Evolutionary conservation across 2,888 invertebrate species (phyloP), one percentile per base, ranked within the genome.

Genomic region (Syritta pipiens): DNA sequence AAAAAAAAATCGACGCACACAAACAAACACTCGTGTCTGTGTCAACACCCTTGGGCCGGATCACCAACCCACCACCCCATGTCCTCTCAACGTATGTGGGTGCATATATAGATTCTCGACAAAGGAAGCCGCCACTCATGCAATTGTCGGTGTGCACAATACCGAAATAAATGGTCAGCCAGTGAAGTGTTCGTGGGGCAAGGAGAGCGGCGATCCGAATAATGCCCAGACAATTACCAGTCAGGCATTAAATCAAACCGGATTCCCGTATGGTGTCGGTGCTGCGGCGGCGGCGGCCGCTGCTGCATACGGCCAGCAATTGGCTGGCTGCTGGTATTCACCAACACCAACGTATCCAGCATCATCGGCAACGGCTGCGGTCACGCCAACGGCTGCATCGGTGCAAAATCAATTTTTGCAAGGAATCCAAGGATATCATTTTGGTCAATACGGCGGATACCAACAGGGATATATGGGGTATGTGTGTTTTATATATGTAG

Each of bases 111-210:
- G 98, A 90, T 99, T 98, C 91, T 96, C 97, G n/a, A 97, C 96
- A 76, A 99, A 99, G 90, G 98, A 99, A 90, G 95, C 97, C 71
- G 99, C 99, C 71, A 97, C 98, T 48, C 97, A 98, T 89, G 99
- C 99, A 81, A 99, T 99, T 83, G 97, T 98, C 53, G 96, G 97
- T 1, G 96, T 98, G 57, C 98, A 99, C 91, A 99, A 98, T 89
- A 96, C 96, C 3, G 98, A 98, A 86, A 95, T 99, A 83, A 96
- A 96, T 89, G 98, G 98, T 0, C 97, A 98, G 88, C 94, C 95
- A 0, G 97, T 99, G 59, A 98, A 98, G 89, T 99, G 99, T 90
- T 98, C 98, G 84, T 99, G 99, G 99, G 99, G 99, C 69, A 98
- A 99, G 90, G 98, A 99, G 89, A 96, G 97, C 19, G 96, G 96